Evolutionary conservation across 2,888 invertebrate genomes (phyloP).

Genomic region (Metacarcinus magister): DNA sequence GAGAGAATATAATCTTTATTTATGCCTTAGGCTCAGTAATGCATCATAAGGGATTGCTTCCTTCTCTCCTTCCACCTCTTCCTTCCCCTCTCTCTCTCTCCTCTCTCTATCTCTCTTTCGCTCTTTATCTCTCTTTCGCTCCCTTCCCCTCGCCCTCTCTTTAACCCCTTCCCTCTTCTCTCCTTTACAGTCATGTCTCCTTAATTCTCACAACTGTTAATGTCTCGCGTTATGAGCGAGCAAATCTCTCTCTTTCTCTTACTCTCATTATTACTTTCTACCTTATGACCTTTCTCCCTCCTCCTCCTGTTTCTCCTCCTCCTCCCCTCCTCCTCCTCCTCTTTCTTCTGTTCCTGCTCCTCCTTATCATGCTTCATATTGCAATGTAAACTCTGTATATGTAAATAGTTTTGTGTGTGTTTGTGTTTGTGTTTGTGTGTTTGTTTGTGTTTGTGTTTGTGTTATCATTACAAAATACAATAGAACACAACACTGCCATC

Average conservation of each 20-base stretch:
- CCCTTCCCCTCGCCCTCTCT: too few species aligned
- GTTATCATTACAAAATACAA: background rate
- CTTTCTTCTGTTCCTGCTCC: background rate
- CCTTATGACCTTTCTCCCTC: background rate
- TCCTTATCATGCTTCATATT: conserved; percentile 2
- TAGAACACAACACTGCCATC: background rate
- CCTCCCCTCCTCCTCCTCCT: background rate
- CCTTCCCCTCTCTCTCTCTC: background rate
- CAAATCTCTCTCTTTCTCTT: background rate
- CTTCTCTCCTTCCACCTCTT: background rate
- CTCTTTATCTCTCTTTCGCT: too few species aligned
- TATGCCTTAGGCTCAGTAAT: conserved; percentile 27
- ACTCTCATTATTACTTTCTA: background rate
- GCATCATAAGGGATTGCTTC: background rate
- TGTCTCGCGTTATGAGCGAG: too few species aligned
- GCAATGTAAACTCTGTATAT: background rate
- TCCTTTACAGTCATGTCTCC: too few species aligned
- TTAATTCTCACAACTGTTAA: too few species aligned
- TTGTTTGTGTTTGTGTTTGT: background rate
- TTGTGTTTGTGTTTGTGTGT: background rate
- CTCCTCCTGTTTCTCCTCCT: background rate
- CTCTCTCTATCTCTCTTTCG: too few species aligned
- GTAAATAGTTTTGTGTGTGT: background rate
- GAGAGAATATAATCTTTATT: background rate
- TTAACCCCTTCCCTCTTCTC: too few species aligned